Base-by-base conservation (phyloP, 2,113 vertebrate genomes). In the Lagenorhynchus albirostris region DNA sequence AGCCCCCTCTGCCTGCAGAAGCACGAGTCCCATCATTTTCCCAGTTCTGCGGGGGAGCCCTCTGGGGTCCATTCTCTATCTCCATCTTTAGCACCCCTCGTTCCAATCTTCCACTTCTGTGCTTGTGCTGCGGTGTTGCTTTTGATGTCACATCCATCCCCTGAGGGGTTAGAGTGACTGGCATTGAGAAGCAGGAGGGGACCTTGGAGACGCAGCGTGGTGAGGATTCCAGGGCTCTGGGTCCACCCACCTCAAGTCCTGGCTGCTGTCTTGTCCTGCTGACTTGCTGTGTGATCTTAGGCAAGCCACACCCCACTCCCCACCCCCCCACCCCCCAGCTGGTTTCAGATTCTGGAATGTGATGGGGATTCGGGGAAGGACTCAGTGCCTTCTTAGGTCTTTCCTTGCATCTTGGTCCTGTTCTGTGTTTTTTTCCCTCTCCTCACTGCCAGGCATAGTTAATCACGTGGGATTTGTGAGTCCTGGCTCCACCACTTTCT, bases 151-250 rank as follows among this genome's bases (percentile, higher is more conserved):
- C 44, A 5, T 1, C 26, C 8, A 4, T 50, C 63, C n/a, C 47
- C 47, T 1, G 44, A 62, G 12, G 38, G 63, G 36, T 3, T 7
- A 29, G 36, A 14, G 10, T 15, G 58, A 8, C 41, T 33, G n/a
- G 41, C 53, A 21, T 6, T 3, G 2, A 82, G 91, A 12, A 2
- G 11, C 23, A 36, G 41, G 31, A 79, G 44, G 31, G 8, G 26
- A 21, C 14, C 58, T 67, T 17, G 13, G 60, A 47, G 73, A 14
- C 0, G 2, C 0, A 0, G 33, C 5, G 9, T 1, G 11, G 18
- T 38, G 13, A 47, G n/a, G 25, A 50, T 55, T 74, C 76, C 25
- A 4, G 3, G 62, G 23, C 33, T 58, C 38, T 67, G 29, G 36
- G 41, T 31, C 31, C 26, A 12, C 2, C 4, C 14, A 6, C 21